These are phyloP conservation scores for Malthinus flaveolus DNA, from an alignment of 2,888 invertebrate genomes.

Conservation along the genomic window DNA sequence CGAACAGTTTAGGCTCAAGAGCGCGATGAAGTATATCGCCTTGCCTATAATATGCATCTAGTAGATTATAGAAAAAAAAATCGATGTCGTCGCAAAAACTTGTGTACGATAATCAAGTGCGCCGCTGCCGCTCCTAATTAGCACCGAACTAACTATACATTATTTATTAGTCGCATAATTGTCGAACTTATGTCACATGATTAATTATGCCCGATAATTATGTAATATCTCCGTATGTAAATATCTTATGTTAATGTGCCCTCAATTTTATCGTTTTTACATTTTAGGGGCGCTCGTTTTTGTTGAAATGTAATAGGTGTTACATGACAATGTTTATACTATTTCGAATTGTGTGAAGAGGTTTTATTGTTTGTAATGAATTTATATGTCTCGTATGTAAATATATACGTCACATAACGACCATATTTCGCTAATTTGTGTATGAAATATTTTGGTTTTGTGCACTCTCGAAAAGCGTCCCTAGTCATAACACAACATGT, in stretches of 20 bases:
- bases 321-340: constrained; percentile 5
- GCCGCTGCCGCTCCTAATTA: no score
- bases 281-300: background rate
- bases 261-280: no score
- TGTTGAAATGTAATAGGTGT: constrained; percentile 1
- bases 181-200: constrained; percentile 1
- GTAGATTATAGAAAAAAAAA: no score
- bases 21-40: no score
- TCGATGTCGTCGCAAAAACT: no score
- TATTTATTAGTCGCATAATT: no score
- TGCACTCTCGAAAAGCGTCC: background rate
- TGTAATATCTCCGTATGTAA: background rate
- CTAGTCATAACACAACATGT: background rate
- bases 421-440: constrained; percentile 14
- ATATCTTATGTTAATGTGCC: background rate
- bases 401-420: constrained; percentile 29
- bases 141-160: no score
- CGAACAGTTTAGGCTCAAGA: no score
- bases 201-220: constrained; percentile 4
- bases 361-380: constrained; percentile 45
- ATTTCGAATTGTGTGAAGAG: constrained; percentile 18
- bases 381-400: constrained; percentile 45
- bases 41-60: no score
- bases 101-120: no score
- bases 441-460: constrained; percentile 8